Evolutionary conservation across 2,888 invertebrate species (phyloP), one percentile per base, ranked within the genome.

Genomic region (Byasa hedistus): DNA sequence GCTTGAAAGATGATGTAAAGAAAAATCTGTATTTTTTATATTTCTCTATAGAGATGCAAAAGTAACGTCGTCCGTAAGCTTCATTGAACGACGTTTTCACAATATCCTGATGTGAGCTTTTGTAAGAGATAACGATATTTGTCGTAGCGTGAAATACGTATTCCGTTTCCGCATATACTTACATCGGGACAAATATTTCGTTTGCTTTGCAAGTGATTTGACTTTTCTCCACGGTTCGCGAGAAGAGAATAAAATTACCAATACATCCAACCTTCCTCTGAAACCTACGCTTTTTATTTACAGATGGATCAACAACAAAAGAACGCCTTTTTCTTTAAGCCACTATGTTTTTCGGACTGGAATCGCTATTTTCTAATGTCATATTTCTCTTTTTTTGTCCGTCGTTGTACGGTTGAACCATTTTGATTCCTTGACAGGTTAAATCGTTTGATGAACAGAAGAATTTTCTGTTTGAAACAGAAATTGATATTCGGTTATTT

Each of bases 91-190:
- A 27, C 17, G 56, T 24, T 56, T 24, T 12, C 17, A 24, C 15
- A n/a, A 19, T 22, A 54, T 3, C 12, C 24, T 55, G 24, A 23
- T 55, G 24, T 27, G 57, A 57, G n/a, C 21, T 32, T 57, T 57
- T 57, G 36, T 32, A 23, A 23, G 24, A 56, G 56, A 57, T 57
- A 57, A 36, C 23, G 57, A 10, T 0, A 57, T 57, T 57, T 32
- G 19, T 32, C n/a, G 57, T 57, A 57, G 57, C 27, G 32, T 57
- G 32, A 32, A 57, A 57, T 57, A 32, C 57, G 57, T 32, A 17
- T 57, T 57, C 32, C 57, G n/a, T 57, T 57, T 57, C 32, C 57
- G 23, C 57, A 32, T 17, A 17, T 32, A 15, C n/a, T 57, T 57
- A 57, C 21, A 55, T 24, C 10, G 55, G 24, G 21, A 24, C 24